These are phyloP conservation scores for Erpornis zantholeuca DNA, from an alignment of 2,113 vertebrate species.

Conservation along the genomic window DNA sequence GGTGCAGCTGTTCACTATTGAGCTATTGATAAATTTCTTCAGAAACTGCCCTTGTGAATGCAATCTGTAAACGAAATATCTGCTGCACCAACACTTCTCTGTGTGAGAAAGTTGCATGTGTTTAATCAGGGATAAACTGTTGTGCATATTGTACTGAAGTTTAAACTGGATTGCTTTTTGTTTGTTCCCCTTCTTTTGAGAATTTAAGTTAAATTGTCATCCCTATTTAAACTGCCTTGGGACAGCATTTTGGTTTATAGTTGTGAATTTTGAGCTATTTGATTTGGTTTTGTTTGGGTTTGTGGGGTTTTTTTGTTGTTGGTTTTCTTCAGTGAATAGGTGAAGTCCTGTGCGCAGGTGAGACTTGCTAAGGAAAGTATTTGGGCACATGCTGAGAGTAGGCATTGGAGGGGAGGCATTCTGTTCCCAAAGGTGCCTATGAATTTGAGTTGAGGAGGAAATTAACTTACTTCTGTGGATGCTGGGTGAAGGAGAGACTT, in stretches of 20 bases:
- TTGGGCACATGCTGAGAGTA: background rate
- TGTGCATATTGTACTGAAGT: background rate
- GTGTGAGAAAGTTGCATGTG: background rate
- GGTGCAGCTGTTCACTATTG: background rate
- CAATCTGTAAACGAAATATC: background rate
- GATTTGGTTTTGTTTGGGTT: background rate
- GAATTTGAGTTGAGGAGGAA: background rate
- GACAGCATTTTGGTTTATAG: background rate
- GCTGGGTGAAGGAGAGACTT: background rate
- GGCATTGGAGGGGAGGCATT: background rate
- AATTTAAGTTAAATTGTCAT: background rate
- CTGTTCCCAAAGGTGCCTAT: background rate
- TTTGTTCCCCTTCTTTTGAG: background rate
- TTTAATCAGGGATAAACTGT: background rate
- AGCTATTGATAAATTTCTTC: background rate
- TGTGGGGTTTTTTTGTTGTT: background rate
- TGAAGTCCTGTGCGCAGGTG: background rate
- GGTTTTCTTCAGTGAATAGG: background rate
- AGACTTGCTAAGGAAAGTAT: background rate
- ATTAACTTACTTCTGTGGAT: background rate
- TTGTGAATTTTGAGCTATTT: background rate
- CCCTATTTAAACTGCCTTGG: background rate
- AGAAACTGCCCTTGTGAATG: background rate
- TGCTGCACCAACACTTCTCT: background rate
- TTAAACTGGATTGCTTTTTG: background rate